Evolutionary conservation across 2,113 vertebrate genomes (phyloP).

Genomic region (Ammodytes dubius): DNA sequence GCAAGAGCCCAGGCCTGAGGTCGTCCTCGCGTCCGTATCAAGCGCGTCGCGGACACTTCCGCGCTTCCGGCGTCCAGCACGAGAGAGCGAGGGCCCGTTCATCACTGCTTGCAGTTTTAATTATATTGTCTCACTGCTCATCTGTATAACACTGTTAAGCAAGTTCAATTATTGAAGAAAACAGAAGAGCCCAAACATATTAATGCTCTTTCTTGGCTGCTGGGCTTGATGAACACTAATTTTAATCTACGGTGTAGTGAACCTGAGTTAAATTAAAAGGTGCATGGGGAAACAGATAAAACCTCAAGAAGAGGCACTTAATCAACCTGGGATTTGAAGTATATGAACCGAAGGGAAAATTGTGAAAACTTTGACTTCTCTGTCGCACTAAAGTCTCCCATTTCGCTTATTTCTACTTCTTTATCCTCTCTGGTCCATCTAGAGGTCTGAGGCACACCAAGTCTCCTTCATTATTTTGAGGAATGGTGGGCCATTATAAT

Average conservation of each 20-base stretch:
- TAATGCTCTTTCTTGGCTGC: constrained; percentile 22
- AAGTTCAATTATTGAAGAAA: background rate
- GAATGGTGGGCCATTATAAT: constrained; percentile 49
- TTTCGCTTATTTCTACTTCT: constrained; percentile 13
- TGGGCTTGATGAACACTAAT: constrained; percentile 18
- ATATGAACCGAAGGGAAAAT: constrained; percentile 28
- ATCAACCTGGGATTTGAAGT: constrained; percentile 38
- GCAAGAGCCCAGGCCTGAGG: too few relatives aligned
- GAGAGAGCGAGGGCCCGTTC: too few relatives aligned
- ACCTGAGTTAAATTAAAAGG: constrained; percentile 38
- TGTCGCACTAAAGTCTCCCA: constrained; percentile 21
- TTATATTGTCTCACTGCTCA: background rate
- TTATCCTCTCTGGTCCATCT: constrained; percentile 13
- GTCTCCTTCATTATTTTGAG: constrained; percentile 46
- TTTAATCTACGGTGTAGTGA: constrained; percentile 11
- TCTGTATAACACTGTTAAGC: background rate
- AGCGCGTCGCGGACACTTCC: too few relatives aligned
- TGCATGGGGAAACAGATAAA: constrained; percentile 8
- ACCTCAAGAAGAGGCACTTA: constrained; percentile 14
- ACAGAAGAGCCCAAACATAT: constrained; percentile 4
- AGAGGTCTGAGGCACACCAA: constrained; percentile 18
- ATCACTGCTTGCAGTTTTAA: too few relatives aligned
- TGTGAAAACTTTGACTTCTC: constrained; percentile 28
- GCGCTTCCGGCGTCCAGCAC: too few relatives aligned
- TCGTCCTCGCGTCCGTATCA: too few relatives aligned